Base-by-base conservation (phyloP, 2,888 invertebrate species). In the Leptothorax acervorum region DNA sequence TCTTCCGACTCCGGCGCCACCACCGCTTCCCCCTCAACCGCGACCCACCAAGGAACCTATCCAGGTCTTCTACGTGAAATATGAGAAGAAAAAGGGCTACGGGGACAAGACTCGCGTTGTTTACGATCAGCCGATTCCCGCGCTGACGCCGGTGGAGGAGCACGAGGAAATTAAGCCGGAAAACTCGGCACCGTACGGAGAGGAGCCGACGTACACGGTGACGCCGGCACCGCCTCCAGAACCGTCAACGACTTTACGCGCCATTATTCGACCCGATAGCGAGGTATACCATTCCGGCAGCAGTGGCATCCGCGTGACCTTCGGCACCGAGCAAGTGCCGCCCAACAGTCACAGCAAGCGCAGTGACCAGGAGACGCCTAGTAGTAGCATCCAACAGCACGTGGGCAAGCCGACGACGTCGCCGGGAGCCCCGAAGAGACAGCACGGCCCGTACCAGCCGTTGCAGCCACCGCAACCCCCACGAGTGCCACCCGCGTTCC, bases 21-120 rank as follows among this genome's bases (percentile, higher is more conserved):
- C 96, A 2, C 95, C 96, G 23, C 95, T 95, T 28, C 88, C 91
- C 0, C 84, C 92, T 3, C 48, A 86, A 0, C 55, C 75, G 18
- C 96, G 96, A 87, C 96, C 96, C 87, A 96, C 96, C 89, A 98
- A 98, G 93, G 98, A 98, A 93, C 98, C 98, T 45, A 98, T 98
- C 57, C 98, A 98, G 92, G 98, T 98, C 0, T 98, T 98, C 94
- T 98, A 98, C 93, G 98, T 98, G 0, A 98, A 98, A 95, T 98
- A 98, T 93, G 98, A 98, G 93, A 95, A 95, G 85, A 98, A 98
- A 94, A 98, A 98, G 92, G 97, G 96, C 1, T 95, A 97, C 90
- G 96, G 97, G 18, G 96, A 96, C 0, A 96, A 97, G 89, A 96
- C 97, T 70, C 97, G 97, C 89, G 96, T 98, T 15, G 96, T 98